phyloP scores from a whole-genome alignment of 2,888 invertebrate genomes.

The Ornithoptera priamus region DNA sequence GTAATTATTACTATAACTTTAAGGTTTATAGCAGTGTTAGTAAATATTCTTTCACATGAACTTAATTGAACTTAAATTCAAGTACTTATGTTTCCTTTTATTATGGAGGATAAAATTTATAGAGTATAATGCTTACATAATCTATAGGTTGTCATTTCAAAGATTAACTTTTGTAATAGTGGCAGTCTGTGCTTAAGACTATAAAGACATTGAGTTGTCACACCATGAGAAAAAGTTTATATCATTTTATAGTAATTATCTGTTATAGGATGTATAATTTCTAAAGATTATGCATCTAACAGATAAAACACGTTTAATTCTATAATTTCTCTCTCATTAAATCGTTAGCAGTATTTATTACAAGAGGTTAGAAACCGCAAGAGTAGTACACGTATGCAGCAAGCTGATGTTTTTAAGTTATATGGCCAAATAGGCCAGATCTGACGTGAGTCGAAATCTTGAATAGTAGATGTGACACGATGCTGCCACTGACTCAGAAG shows the following conservation, averaged over 20 bases:
- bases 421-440: constrained; percentile 56
- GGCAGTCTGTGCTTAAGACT: background rate
- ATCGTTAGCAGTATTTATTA: constrained; percentile 38
- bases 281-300: constrained; percentile 37
- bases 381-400: constrained; percentile 75
- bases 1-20: no score
- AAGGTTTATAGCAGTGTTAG: no score
- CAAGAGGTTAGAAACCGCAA: constrained; percentile 67
- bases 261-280: constrained; percentile 38
- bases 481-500: constrained; percentile 89
- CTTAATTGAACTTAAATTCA: no score
- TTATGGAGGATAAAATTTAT: no score
- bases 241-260: constrained; percentile 36
- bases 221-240: constrained; percentile 35
- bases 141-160: background rate
- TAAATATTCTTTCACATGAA: no score
- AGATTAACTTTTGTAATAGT: background rate
- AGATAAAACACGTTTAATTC: constrained; percentile 31
- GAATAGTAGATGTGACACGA: constrained; percentile 58
- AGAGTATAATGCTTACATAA: background rate
- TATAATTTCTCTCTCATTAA: constrained; percentile 33
- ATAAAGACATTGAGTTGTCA: constrained; percentile 32
- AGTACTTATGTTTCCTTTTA: no score
- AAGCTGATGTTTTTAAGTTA: constrained; percentile 56
- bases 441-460: constrained; percentile 59